Evolutionary conservation across 2,888 invertebrate species (phyloP).

Genomic region (Drosophila kambysellisi): DNA sequence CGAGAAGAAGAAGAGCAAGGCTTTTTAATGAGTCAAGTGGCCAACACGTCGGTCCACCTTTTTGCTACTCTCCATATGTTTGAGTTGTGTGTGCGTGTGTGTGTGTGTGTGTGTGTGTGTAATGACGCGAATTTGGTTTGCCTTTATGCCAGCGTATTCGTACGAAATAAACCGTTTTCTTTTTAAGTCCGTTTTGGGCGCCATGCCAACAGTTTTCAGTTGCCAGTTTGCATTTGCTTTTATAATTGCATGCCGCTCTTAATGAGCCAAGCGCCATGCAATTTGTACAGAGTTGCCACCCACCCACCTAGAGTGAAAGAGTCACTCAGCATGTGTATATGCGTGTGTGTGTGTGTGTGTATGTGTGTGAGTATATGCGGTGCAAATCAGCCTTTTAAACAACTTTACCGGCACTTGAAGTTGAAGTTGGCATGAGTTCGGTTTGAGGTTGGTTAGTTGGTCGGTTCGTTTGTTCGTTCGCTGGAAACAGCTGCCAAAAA

Average conservation of each 20-base stretch:
- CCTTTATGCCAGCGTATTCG: constrained; percentile 72
- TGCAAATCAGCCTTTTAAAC: constrained; percentile 65
- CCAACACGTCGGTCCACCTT: constrained; percentile 65
- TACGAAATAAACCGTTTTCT: constrained; percentile 79
- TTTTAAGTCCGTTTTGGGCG: constrained; percentile 61
- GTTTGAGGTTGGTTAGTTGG: constrained; percentile 61
- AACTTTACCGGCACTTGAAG: constrained; percentile 73
- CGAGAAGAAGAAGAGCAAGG: constrained; percentile 33
- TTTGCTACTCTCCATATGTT: constrained; percentile 7
- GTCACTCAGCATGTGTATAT: constrained; percentile 23
- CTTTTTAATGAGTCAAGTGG: constrained; percentile 80
- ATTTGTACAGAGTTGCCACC: constrained; percentile 53
- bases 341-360: not conserved
- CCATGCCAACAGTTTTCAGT: constrained; percentile 44
- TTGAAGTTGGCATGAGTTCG: constrained; percentile 53
- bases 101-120: constrained; percentile 51
- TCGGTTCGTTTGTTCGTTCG: constrained; percentile 19
- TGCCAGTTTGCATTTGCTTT: constrained; percentile 71
- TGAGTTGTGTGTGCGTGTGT: not conserved
- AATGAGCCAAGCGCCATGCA: constrained; percentile 75
- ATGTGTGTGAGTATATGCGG: constrained; percentile 23
- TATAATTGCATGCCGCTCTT: constrained; percentile 75
- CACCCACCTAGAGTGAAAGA: constrained; percentile 7
- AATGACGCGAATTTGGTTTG: constrained; percentile 71
- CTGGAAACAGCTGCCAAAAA: constrained; percentile 59